Conservation (phyloP, 2,888 invertebrate genomes). For the Deroplatys truncata region DNA sequence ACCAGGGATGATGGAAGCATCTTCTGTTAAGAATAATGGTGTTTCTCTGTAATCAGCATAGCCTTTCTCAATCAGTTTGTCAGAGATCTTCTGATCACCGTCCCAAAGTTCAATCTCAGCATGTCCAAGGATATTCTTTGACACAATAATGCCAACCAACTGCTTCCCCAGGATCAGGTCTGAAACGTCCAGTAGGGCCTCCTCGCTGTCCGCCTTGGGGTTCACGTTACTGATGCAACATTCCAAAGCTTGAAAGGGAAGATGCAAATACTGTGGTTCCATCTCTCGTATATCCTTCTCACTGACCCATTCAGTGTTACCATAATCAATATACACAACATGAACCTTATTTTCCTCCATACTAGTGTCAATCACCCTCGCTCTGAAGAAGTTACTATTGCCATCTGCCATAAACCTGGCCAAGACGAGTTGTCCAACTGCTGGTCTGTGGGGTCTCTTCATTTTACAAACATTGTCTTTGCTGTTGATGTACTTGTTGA, state of each 20-base stretch:
- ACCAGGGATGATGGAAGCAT: background rate
- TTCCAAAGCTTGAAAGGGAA: slow-evolving; percentile 22
- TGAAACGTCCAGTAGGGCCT: background rate
- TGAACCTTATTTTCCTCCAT: background rate
- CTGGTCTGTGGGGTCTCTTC: background rate
- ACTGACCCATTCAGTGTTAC: slow-evolving; percentile 7
- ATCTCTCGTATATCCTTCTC: slow-evolving; percentile 4
- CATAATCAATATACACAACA: slow-evolving; percentile 21
- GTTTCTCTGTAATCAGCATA: background rate
- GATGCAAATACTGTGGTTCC: slow-evolving; percentile 18
- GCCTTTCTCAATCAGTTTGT: background rate
- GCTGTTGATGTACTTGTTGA: slow-evolving; percentile 10
- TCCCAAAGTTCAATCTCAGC: background rate
- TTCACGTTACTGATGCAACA: slow-evolving; percentile 4
- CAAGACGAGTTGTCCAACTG: slow-evolving; percentile 17
- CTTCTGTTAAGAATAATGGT: background rate
- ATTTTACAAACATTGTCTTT: background rate
- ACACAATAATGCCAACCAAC: background rate
- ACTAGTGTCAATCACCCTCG: slow-evolving; percentile 3
- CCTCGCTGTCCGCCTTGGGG: background rate
- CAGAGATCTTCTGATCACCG: background rate
- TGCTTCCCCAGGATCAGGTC: background rate
- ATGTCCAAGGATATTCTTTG: background rate
- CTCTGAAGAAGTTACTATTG: slow-evolving; percentile 5
- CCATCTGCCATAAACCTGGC: slow-evolving; percentile 1